Evolutionary conservation across 2,113 vertebrate genomes (phyloP), one percentile per base, ranked within the genome.

Genomic region (Condylura cristata): DNA sequence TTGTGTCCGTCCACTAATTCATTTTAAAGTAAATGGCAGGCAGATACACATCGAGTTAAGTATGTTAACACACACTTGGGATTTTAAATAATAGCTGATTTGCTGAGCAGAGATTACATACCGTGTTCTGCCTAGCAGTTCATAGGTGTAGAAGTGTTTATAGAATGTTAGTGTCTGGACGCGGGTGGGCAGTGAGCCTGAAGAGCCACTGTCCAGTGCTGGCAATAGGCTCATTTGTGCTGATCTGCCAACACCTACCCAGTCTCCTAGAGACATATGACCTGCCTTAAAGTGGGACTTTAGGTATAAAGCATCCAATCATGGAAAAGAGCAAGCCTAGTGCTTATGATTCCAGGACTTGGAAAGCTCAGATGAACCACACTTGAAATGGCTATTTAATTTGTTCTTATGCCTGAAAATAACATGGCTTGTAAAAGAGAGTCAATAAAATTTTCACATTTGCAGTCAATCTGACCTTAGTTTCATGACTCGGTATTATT

Each of bases 361-460:
- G 34, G 22, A 66, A 89, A 91, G 74, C 14, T 72, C 10, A 44
- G 60, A 46, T 44, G 70, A 75, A 44, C 8, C 58, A 53, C 14
- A 20, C 20, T 84, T 66, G 41, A 61, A 61, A 61, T 61, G 70
- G 26, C 37, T 46, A 4, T 88, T 26, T 20, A 89, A 72, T 51
- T 79, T 61, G 81, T 34, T 91, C 72, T 88, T 92, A 91, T 22
- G n/a, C n/a, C 82, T 93, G 86, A 91, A 93, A 94, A 89, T 61
- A 82, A 86, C 70, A 79, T 60, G 63, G 18, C 51, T 63, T 13
- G 0, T 66, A 41, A 93, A 92, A 46, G 66, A 8, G 91, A n/a
- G 86, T 93, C 71, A 74, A 76, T 85, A 81, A 30, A 3, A 24
- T 37, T 96, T 97, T 88, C 78, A 14, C 79, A 65, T 97, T 95